Percentiles rank a stretch among this genome's conserved stretches.
These are phyloP conservation scores for Halocynthia aurantium DNA, from an alignment of 23 tunicate genomes.

Conservation along the genomic window DNA sequence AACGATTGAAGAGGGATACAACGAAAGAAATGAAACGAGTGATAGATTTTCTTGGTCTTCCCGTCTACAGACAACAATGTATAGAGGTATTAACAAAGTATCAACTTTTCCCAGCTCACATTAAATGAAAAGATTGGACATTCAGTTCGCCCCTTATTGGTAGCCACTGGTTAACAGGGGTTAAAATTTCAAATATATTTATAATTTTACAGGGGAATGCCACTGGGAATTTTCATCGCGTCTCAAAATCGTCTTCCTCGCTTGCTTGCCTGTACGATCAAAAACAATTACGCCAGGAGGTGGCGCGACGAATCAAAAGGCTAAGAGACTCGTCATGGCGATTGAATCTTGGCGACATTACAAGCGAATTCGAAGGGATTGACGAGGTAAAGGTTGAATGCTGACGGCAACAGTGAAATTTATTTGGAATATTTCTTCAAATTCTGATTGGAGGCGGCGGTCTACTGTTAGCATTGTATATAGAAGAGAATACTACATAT, in stretches of 20 bases:
- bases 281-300: not conserved
- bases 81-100: conserved; percentile 10
- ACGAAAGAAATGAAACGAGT: conserved; percentile 20
- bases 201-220: not conserved
- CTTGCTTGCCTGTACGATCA: conserved; percentile 1
- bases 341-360: not conserved
- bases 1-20: conserved; percentile 12
- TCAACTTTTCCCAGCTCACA: not conserved
- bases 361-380: conserved; percentile 20
- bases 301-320: not conserved
- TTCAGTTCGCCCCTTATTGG: not conserved
- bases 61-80: conserved; percentile 9
- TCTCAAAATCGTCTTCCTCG: conserved; percentile 1
- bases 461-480: no score
- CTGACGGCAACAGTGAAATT: no score
- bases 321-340: not conserved
- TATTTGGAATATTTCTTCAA: no score
- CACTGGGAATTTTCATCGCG: conserved; percentile 15
- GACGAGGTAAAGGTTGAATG: no score
- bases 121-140: not conserved
- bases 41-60: not conserved
- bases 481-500: no score
- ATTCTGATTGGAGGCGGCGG: no score
- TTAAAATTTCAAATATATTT: not conserved
- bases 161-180: no score